Evolutionary conservation across 2,797 vertebrate genomes (phyloP), one percentile per base, ranked within the genome.

Genomic region (Pangasius krempfi): DNA sequence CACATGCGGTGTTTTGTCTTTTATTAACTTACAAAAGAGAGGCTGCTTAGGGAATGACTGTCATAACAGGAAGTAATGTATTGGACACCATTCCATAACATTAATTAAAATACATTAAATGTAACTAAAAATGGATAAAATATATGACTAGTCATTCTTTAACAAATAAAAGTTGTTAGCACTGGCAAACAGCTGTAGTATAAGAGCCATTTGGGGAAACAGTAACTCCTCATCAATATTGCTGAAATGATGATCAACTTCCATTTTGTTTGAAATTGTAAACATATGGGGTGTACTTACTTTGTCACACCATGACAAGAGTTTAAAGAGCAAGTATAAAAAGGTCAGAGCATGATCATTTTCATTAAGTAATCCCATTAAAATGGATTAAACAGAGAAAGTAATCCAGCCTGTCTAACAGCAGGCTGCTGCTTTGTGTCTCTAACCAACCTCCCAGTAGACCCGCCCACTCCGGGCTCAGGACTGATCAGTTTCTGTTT

Each of bases 401-500:
- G 22, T 9, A 37, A 56, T 44, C 44, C 44, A 44, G 44, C 2
- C 12, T 25, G 30, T 25, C 50, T 22, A 25, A 60, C 12, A 40
- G 14, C 54, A 58, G 33, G 0, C 1, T 40, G 13, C 25, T 82
- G 80, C 44, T 40, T 60, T 33, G n/a, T 80, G 52, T 52, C 14
- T 30, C 27, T 47, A 2, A 14, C 25, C 9, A 37, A 58, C 4
- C 30, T 13, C 3, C 22, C 6, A n/a, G 47, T 18, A n/a, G 80
- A 83, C 72, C 30, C 72, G 33, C 85, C 85, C 84, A 75, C 68
- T 73, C 22, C 4, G 20, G 2, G 0, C 5, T 40, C 22, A 37
- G n/a, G 13, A 0, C 50, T 0, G 52, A 40, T 86, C 52, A 47
- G 70, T 86, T 86, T 86, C 37, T 13, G 40, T 86, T 86, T 86